Conservation (phyloP, 2,113 vertebrate species). For the Anser cygnoides region DNA sequence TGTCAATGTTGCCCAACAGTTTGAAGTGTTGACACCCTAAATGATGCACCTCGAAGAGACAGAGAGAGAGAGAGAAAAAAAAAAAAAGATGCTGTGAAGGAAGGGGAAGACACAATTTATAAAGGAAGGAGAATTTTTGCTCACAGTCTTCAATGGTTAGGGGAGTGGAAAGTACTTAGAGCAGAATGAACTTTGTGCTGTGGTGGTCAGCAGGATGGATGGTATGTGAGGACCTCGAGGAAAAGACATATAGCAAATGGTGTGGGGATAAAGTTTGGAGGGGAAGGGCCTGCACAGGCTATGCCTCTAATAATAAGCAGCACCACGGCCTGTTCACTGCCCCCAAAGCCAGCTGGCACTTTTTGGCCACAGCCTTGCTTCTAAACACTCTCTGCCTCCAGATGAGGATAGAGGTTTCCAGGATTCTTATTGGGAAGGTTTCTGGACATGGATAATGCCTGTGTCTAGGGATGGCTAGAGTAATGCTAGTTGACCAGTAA, state of each 20-base stretch:
- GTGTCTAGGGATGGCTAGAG: not conserved
- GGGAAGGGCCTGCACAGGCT: not conserved
- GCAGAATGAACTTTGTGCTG: not conserved
- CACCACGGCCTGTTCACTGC: not conserved
- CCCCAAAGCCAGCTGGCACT: not conserved
- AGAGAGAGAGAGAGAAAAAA: no score
- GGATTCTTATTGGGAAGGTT: not conserved
- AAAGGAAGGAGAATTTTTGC: not conserved
- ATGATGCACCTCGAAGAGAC: not conserved
- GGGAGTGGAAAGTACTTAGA: not conserved
- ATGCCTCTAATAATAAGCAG: not conserved
- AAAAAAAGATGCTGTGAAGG: not conserved
- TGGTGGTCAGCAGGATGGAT: not conserved
- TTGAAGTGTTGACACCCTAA: not conserved
- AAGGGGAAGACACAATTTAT: not conserved
- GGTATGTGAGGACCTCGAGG: not conserved
- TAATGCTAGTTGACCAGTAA: not conserved
- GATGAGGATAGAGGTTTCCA: not conserved
- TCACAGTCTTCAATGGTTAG: not conserved
- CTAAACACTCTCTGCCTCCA: not conserved
- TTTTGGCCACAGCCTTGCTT: not conserved
- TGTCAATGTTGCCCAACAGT: constrained; percentile 32
- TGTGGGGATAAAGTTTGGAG: not conserved
- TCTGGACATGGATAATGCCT: not conserved
- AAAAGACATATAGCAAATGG: not conserved